A percentile compares a stretch with the other conserved stretches of the same genome.
Evolutionary conservation across 2,888 invertebrate genomes (phyloP).

Genomic region (Cosmopolites sordidus): DNA sequence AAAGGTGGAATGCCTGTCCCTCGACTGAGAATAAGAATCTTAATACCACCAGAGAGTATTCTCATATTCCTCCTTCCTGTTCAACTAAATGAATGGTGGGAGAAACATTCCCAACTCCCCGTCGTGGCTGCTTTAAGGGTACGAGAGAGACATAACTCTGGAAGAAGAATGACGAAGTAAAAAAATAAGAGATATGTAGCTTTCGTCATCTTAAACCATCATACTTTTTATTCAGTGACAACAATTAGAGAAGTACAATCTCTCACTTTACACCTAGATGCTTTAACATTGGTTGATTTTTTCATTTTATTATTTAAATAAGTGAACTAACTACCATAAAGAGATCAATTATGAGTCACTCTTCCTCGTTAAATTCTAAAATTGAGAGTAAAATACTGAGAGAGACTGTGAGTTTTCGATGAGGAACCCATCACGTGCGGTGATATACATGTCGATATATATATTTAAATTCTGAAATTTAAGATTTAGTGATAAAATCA

Average conservation of each 20-base stretch:
- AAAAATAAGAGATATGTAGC: background rate
- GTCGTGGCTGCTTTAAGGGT: background rate
- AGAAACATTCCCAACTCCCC: background rate
- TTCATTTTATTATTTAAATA: too few relatives aligned
- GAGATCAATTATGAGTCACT: too few relatives aligned
- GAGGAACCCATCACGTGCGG: too few relatives aligned
- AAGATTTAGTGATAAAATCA: too few relatives aligned
- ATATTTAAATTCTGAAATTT: too few relatives aligned
- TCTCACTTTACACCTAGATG: background rate
- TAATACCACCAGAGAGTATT: background rate
- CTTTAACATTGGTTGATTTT: too few relatives aligned
- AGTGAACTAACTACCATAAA: too few relatives aligned
- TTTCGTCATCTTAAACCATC: background rate
- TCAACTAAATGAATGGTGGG: background rate
- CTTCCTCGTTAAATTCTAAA: too few relatives aligned
- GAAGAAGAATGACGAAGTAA: background rate
- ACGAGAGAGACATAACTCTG: background rate
- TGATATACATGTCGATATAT: too few relatives aligned
- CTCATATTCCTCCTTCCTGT: background rate
- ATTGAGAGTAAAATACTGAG: too few relatives aligned
- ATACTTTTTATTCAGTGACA: background rate
- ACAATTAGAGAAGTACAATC: background rate
- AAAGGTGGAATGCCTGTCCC: conserved; percentile 35
- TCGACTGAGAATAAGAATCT: conserved; percentile 15
- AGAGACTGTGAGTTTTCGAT: too few relatives aligned